These are phyloP conservation scores for Bombus cullumanus DNA, from an alignment of 1,140 invertebrate genomes.

Conservation along the genomic window DNA sequence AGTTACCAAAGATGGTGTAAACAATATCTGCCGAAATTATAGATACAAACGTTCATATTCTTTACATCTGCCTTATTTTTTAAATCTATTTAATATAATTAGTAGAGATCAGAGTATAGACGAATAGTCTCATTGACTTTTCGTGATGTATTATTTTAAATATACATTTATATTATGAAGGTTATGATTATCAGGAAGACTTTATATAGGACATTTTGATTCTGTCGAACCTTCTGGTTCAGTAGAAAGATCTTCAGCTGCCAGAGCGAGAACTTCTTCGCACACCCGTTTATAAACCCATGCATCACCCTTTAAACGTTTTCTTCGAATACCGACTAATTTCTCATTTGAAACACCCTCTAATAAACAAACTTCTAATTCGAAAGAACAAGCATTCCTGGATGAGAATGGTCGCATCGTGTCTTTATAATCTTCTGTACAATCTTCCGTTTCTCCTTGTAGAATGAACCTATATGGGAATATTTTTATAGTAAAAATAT, in stretches of 20 bases:
- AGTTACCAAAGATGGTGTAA: not conserved
- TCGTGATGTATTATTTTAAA: not conserved
- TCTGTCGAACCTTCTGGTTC: slow-evolving; percentile 66
- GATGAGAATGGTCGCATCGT: slow-evolving; percentile 69
- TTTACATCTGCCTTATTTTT: slow-evolving; percentile 14
- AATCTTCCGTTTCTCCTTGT: slow-evolving; percentile 84
- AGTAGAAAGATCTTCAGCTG: slow-evolving; percentile 77
- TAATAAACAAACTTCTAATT: slow-evolving; percentile 91
- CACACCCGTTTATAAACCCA: slow-evolving; percentile 95
- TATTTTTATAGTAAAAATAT: not conserved
- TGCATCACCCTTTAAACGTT: slow-evolving; percentile 91
- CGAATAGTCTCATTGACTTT: not conserved
- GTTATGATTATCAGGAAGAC: not conserved
- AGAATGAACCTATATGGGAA: slow-evolving; percentile 86
- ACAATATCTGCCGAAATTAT: not conserved
- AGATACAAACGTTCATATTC: not conserved
- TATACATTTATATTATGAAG: not conserved
- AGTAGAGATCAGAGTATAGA: slow-evolving; percentile 20
- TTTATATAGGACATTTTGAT: slow-evolving; percentile 77
- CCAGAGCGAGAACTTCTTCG: slow-evolving; percentile 89
- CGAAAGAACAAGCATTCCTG: slow-evolving; percentile 87
- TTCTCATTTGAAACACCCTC: slow-evolving; percentile 72
- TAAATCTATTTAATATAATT: slow-evolving; percentile 15
- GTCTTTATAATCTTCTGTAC: slow-evolving; percentile 56
- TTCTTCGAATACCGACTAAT: slow-evolving; percentile 89